Conservation (phyloP, 2,113 vertebrate genomes). For the Emydocephalus ijimae region DNA sequence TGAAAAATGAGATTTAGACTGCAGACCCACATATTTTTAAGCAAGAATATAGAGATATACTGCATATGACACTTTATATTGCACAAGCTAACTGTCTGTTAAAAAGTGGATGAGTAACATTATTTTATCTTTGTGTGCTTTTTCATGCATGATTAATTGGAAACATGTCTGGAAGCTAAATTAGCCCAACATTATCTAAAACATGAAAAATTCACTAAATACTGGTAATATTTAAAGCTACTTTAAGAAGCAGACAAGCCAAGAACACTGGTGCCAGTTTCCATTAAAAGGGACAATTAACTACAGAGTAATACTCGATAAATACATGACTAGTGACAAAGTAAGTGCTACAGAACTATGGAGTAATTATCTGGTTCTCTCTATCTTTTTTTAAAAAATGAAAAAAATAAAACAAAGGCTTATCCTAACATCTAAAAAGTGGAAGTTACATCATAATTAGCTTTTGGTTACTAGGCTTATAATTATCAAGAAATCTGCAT, state of each 20-base stretch:
- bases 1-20: background rate
- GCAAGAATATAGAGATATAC: background rate
- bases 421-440: slow-evolving; percentile 68
- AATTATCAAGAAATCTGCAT: slow-evolving; percentile 84
- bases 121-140: background rate
- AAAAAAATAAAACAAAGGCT: slow-evolving; percentile 58
- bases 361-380: slow-evolving; percentile 71
- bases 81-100: background rate
- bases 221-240: slow-evolving; percentile 36
- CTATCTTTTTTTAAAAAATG: slow-evolving; percentile 58
- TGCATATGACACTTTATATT: background rate
- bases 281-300: slow-evolving; percentile 60
- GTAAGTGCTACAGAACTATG: slow-evolving; percentile 59
- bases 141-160: background rate
- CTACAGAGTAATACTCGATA: slow-evolving; percentile 53
- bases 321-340: slow-evolving; percentile 62
- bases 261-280: slow-evolving; percentile 38
- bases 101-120: background rate
- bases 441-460: slow-evolving; percentile 75
- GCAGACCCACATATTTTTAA: background rate
- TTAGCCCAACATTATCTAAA: background rate
- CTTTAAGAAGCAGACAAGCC: slow-evolving; percentile 45
- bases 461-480: slow-evolving; percentile 75
- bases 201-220: slow-evolving; percentile 21
- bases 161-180: slow-evolving; percentile 1